A percentile compares a stretch with the other conserved stretches of the same genome.
phyloP scores from a whole-genome alignment of 2,888 invertebrate genomes.

The Calephelis perditalis region DNA sequence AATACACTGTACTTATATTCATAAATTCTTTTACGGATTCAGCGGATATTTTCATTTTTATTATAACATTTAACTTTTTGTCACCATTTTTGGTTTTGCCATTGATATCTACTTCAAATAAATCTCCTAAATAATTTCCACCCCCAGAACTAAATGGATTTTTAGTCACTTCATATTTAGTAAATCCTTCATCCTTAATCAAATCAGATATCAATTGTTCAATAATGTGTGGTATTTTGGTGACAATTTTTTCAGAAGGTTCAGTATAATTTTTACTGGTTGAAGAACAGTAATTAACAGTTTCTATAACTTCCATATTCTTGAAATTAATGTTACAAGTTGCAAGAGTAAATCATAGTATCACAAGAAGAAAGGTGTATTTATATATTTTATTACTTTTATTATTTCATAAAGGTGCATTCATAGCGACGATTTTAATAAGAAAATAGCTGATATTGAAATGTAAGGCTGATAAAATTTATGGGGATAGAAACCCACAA shows the following conservation, averaged over 20 bases:
- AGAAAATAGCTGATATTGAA: too few species aligned
- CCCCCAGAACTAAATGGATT: slow-evolving; percentile 3
- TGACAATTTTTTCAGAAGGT: neutral
- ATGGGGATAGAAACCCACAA: too few species aligned
- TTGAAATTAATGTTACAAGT: too few species aligned
- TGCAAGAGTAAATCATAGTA: too few species aligned
- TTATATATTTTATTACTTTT: too few species aligned
- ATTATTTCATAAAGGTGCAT: too few species aligned
- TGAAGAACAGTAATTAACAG: neutral
- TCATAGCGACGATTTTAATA: too few species aligned
- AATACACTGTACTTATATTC: slow-evolving; percentile 33
- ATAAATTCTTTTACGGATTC: slow-evolving; percentile 28
- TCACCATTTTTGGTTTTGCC: slow-evolving; percentile 36
- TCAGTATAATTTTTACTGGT: neutral
- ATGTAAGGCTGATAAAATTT: too few species aligned
- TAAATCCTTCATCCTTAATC: too few species aligned
- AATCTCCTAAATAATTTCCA: slow-evolving; percentile 15
- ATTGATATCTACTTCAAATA: slow-evolving; percentile 41
- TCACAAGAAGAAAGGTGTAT: too few species aligned
- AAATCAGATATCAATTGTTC: too few species aligned
- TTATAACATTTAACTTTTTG: slow-evolving; percentile 41
- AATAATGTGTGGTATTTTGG: too few species aligned
- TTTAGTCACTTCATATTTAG: slow-evolving; percentile 6
- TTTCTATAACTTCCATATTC: neutral
- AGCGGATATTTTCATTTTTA: slow-evolving; percentile 36